Percentiles rank a stretch among this genome's conserved stretches.
phyloP scores from a whole-genome alignment of 2,113 vertebrate species.

The Actenoides lindsayi region DNA sequence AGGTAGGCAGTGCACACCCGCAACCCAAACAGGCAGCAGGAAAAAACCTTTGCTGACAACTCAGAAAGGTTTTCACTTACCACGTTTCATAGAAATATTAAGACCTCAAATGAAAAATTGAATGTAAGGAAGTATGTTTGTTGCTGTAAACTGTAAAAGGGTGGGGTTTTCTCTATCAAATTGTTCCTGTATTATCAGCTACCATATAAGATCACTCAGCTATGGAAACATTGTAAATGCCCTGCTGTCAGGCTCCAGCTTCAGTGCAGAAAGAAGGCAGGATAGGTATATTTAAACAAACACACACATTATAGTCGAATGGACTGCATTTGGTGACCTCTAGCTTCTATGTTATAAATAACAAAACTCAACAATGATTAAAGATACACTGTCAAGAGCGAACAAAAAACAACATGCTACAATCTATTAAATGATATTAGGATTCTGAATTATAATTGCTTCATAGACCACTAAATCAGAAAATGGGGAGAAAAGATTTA shows the following conservation, averaged over 20 bases:
- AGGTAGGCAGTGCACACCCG: not conserved
- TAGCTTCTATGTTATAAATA: not conserved
- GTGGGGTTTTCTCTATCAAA: not conserved
- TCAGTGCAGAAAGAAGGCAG: not conserved
- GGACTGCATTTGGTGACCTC: not conserved
- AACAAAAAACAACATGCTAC: conserved; percentile 52
- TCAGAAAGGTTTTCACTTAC: not conserved
- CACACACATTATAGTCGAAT: not conserved
- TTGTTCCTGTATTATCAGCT: not conserved
- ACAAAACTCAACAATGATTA: conserved; percentile 39
- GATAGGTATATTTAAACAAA: not conserved
- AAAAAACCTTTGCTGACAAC: not conserved
- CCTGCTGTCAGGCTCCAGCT: not conserved
- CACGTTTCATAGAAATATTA: not conserved
- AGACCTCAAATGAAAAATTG: not conserved
- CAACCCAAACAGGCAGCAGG: not conserved
- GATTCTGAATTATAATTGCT: conserved; percentile 36
- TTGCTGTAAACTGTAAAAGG: not conserved
- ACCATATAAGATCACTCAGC: not conserved
- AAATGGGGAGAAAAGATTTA: conserved; percentile 35
- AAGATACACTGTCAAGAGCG: conserved; percentile 14
- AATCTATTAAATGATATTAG: conserved; percentile 55
- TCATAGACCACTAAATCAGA: conserved; percentile 30
- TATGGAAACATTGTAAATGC: not conserved
- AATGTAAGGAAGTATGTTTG: not conserved